phyloP scores from a whole-genome alignment of 2,797 vertebrate species.

The Phylloscopus collybita region DNA sequence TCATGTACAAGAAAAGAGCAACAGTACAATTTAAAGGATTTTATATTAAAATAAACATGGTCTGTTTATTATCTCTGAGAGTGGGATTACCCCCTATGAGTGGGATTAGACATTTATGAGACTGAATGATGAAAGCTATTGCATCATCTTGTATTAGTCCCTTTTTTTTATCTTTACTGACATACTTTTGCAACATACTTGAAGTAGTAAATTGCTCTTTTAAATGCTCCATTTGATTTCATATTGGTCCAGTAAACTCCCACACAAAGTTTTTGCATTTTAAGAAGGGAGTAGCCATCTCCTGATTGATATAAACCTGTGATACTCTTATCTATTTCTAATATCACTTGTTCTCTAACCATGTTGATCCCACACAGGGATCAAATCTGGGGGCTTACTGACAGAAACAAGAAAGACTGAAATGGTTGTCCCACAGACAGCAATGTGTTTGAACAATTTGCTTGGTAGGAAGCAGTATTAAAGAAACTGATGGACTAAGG shows the following conservation, averaged over 20 bases:
- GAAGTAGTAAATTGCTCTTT: conserved; percentile 69
- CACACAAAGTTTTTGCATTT: background rate
- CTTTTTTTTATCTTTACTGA: conserved; percentile 72
- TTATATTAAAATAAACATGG: conserved; percentile 70
- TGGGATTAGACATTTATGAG: conserved; percentile 70
- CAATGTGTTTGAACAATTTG: background rate
- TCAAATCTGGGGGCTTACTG: background rate
- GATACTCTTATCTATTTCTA: background rate
- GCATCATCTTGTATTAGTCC: conserved; percentile 71
- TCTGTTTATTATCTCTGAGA: conserved; percentile 25
- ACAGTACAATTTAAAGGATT: conserved; percentile 72
- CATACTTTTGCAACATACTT: conserved; percentile 68
- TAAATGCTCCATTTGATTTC: conserved; percentile 66
- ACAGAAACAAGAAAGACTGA: background rate
- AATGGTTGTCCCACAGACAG: background rate
- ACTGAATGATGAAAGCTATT: conserved; percentile 75
- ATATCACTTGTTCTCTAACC: background rate
- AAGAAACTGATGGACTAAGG: background rate
- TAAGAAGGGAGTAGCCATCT: background rate
- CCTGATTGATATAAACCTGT: background rate
- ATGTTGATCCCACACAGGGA: background rate
- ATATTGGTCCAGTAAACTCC: background rate
- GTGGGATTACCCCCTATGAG: conserved; percentile 25
- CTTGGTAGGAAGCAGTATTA: background rate
- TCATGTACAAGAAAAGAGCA: conserved; percentile 50